These are phyloP conservation scores for Pegea sp. DNA, from an alignment of 23 tunicate species.

Conservation along the genomic window DNA sequence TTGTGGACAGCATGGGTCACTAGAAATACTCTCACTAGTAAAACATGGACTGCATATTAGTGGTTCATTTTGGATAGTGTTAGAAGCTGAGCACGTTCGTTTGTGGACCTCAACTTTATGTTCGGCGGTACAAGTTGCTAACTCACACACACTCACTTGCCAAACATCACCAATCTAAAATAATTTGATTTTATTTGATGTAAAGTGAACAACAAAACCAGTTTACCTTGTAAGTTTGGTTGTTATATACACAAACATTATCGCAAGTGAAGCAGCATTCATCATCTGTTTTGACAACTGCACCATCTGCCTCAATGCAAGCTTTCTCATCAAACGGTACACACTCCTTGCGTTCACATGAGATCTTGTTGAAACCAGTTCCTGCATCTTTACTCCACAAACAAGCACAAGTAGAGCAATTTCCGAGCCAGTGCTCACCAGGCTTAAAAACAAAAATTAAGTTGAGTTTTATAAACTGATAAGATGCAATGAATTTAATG, in stretches of 20 bases:
- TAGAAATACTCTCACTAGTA: conserved; percentile 6
- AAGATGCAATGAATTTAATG: too few species aligned
- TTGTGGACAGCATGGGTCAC: conserved; percentile 86
- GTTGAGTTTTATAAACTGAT: not conserved
- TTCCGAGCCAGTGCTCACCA: conserved; percentile 33
- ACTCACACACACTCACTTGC: conserved; percentile 32
- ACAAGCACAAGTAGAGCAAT: conserved; percentile 41
- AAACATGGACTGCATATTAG: conserved; percentile 55
- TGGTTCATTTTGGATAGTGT: conserved; percentile 9
- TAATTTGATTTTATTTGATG: not conserved
- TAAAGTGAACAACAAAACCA: not conserved
- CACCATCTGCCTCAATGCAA: conserved; percentile 28
- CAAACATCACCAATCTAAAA: conserved; percentile 37
- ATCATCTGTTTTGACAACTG: conserved; percentile 44
- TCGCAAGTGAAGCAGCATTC: conserved; percentile 79
- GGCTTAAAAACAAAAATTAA: conserved; percentile 13
- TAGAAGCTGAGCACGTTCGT: conserved; percentile 11
- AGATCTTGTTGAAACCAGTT: conserved; percentile 42
- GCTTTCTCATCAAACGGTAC: conserved; percentile 26
- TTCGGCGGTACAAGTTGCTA: conserved; percentile 45
- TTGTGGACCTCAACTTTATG: conserved; percentile 33
- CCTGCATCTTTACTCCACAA: conserved; percentile 9
- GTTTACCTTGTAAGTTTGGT: conserved; percentile 28
- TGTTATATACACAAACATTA: conserved; percentile 47
- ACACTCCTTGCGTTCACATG: conserved; percentile 28